Conservation (phyloP, 2,113 vertebrate genomes). For the Lycocorax pyrrhopterus region DNA sequence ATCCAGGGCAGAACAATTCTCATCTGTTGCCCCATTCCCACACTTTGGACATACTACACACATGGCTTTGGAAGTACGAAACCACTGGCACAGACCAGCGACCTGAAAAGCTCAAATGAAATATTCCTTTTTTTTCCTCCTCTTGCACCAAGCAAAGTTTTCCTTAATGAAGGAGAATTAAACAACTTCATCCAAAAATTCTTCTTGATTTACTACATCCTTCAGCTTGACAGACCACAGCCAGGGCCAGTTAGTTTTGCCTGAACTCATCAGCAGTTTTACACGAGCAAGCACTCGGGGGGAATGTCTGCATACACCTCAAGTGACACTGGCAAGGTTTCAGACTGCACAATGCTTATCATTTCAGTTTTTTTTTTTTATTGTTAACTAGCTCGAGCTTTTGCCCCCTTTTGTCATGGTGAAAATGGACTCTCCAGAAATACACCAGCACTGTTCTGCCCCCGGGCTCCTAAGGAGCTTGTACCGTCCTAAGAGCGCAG, state of each 20-base stretch:
- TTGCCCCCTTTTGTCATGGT: not conserved
- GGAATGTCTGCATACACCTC: not conserved
- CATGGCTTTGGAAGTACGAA: not conserved
- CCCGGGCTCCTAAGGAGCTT: not conserved
- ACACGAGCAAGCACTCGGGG: fast-evolving
- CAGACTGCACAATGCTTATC: not conserved
- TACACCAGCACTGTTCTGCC: not conserved
- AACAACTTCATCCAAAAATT: not conserved
- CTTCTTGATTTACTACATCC: not conserved
- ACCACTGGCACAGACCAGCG: not conserved
- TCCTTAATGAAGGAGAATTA: not conserved
- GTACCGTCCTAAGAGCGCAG: fast-evolving
- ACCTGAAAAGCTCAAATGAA: not conserved
- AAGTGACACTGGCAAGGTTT: not conserved
- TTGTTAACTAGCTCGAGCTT: not conserved
- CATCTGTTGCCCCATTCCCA: not conserved
- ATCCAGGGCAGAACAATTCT: not conserved
- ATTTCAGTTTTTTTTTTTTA: not conserved
- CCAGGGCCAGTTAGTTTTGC: not conserved
- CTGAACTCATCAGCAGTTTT: not conserved
- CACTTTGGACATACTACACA: not conserved
- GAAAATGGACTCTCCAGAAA: not conserved
- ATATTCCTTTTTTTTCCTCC: not conserved
- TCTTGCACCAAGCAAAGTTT: not conserved
- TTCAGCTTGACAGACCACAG: not conserved